phyloP scores from a whole-genome alignment of 2,113 vertebrate genomes.

The Onychorhynchus coronatus region DNA sequence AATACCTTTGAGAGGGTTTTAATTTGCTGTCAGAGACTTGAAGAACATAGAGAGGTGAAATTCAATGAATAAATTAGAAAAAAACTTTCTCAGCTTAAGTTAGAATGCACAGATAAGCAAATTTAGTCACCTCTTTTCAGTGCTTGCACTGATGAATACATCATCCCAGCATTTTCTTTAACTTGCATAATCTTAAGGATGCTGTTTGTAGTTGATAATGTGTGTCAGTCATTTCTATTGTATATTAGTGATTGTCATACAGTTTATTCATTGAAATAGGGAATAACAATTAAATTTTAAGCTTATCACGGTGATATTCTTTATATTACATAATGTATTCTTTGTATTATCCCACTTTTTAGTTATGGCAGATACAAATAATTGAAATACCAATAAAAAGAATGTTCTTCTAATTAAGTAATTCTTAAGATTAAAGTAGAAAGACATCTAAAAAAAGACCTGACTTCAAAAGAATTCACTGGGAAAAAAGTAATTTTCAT shows the following conservation, averaged over 20 bases:
- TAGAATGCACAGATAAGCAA: slow-evolving; percentile 4
- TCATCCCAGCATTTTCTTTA: background rate
- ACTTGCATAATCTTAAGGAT: background rate
- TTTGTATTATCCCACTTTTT: background rate
- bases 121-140: background rate
- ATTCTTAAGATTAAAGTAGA: background rate
- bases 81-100: background rate
- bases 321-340: background rate
- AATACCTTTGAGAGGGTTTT: slow-evolving; percentile 22
- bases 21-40: background rate
- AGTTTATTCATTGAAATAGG: background rate
- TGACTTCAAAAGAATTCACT: background rate
- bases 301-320: background rate
- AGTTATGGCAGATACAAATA: background rate
- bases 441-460: background rate
- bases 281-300: background rate
- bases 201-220: background rate
- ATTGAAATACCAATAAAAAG: background rate
- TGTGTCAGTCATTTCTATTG: background rate
- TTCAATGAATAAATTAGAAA: slow-evolving; percentile 62
- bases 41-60: slow-evolving; percentile 28
- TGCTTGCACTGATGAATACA: background rate
- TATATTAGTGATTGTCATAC: background rate
- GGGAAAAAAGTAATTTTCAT: background rate
- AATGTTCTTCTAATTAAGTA: background rate